Percentiles rank a stretch among this genome's conserved stretches.
Evolutionary conservation across 1,140 invertebrate genomes (phyloP).

Genomic region (Papilio aristodemus): DNA sequence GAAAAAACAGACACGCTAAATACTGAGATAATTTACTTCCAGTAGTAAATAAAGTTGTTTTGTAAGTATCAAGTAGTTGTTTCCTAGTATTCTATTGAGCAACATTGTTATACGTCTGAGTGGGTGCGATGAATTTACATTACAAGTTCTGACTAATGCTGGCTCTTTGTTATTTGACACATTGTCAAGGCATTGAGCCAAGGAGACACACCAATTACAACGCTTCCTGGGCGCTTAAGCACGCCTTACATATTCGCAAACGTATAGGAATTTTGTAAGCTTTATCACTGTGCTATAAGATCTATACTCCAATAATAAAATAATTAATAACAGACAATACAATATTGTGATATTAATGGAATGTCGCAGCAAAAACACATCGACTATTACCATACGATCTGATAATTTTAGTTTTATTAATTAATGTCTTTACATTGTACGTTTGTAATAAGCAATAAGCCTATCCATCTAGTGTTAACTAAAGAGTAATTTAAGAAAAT

Average conservation of each 20-base stretch:
- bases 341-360: constrained; percentile 34
- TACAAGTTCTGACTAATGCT: constrained; percentile 51
- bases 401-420: constrained; percentile 5
- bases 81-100: constrained; percentile 39
- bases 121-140: constrained; percentile 60
- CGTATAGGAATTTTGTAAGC: background rate
- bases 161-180: constrained; percentile 58
- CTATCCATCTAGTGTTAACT: background rate
- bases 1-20: no score
- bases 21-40: no score
- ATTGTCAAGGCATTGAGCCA: constrained; percentile 56
- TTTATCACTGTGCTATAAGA: background rate
- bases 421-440: background rate
- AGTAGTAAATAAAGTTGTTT: constrained; percentile 1
- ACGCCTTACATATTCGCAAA: constrained; percentile 18
- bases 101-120: constrained; percentile 43
- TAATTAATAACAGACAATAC: background rate
- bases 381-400: constrained; percentile 31
- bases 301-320: background rate
- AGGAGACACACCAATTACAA: constrained; percentile 48
- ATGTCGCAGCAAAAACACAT: constrained; percentile 39
- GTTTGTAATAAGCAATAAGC: background rate
- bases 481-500: no score
- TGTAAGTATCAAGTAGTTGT: constrained; percentile 22
- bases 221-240: constrained; percentile 40